phyloP scores from a whole-genome alignment of 1,140 invertebrate species.

The Zaprionus davidi region DNA sequence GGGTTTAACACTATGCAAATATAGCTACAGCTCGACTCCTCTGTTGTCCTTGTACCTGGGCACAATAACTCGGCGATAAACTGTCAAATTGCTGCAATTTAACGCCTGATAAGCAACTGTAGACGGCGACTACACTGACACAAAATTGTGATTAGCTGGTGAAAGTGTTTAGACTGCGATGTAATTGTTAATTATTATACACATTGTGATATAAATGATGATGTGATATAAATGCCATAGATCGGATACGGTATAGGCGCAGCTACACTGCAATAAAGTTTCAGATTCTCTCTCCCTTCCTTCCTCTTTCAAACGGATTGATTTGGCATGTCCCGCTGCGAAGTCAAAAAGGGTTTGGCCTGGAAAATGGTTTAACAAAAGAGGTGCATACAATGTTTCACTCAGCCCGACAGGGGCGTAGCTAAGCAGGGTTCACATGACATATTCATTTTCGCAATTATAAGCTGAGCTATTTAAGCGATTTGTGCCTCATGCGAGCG shows the following conservation, averaged over 20 bases:
- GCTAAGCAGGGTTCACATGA: constrained; percentile 19
- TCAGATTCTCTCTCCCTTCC: too few relatives aligned
- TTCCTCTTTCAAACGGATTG: too few relatives aligned
- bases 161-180: neutral
- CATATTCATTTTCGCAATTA: constrained; percentile 67
- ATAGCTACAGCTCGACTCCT: constrained; percentile 24
- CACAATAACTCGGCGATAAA: constrained; percentile 59
- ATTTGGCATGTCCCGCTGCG: neutral
- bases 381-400: constrained; percentile 34
- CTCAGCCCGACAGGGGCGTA: neutral
- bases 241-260: too few relatives aligned
- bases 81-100: constrained; percentile 77
- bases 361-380: neutral
- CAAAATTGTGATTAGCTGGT: neutral
- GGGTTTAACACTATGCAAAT: constrained; percentile 50
- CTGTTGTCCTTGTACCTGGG: constrained; percentile 49
- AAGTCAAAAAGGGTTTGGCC: constrained; percentile 64
- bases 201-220: too few relatives aligned
- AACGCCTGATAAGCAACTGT: constrained; percentile 68
- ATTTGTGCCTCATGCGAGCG: constrained; percentile 65
- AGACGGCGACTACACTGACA: neutral
- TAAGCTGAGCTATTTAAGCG: constrained; percentile 71
- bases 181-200: neutral
- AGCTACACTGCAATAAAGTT: too few relatives aligned
- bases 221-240: neutral